phyloP scores from a whole-genome alignment of 2,113 vertebrate species.

The Hippocampus zosterae region DNA sequence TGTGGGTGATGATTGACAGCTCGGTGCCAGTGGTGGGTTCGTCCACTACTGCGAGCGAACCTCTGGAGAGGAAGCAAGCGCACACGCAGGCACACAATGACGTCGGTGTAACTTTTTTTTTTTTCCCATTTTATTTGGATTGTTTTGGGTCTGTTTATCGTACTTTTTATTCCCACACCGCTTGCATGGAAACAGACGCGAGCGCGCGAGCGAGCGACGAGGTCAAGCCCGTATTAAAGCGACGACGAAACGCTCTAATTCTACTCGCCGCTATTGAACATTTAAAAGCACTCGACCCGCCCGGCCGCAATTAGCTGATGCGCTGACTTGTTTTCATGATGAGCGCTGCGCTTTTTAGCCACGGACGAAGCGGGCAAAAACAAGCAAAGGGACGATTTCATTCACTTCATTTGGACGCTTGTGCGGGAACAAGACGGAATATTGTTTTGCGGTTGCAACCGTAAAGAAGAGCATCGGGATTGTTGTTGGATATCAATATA shows the following conservation, averaged over 20 bases:
- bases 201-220: neutral
- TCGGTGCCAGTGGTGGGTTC: slow-evolving; percentile 37
- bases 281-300: slow-evolving; percentile 39
- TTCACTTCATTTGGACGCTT: neutral
- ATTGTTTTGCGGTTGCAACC: neutral
- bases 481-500: too few species aligned
- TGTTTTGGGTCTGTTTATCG: neutral
- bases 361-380: slow-evolving; percentile 6
- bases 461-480: too few species aligned
- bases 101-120: neutral
- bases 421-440: neutral
- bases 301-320: slow-evolving; percentile 32
- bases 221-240: slow-evolving; percentile 42
- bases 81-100: slow-evolving; percentile 4
- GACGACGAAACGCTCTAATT: slow-evolving; percentile 31
- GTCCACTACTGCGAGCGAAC: slow-evolving; percentile 34
- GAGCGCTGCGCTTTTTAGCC: neutral
- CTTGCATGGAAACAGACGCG: neutral
- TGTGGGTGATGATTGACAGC: slow-evolving; percentile 43
- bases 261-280: slow-evolving; percentile 28
- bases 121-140: too few species aligned
- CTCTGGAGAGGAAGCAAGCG: slow-evolving; percentile 34
- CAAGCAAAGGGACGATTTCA: neutral
- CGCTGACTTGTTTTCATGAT: neutral
- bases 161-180: neutral